Percentiles rank a stretch among this genome's conserved stretches.
phyloP scores from a whole-genome alignment of 2,113 vertebrate genomes.

The Smithornis capensis region DNA sequence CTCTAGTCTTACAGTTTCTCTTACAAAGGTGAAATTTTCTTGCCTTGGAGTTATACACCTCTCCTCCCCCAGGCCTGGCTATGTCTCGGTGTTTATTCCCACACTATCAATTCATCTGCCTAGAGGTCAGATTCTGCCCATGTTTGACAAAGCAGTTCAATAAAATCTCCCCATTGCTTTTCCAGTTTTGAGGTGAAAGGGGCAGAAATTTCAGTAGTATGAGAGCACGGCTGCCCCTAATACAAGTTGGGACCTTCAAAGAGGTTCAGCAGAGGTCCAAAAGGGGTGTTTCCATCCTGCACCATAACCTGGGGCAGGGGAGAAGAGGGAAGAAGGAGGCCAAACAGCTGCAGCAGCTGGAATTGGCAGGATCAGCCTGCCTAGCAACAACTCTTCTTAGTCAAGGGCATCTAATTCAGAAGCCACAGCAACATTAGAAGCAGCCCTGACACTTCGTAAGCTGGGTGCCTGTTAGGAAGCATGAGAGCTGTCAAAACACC shows the following conservation, averaged over 20 bases:
- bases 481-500: slow-evolving; percentile 54
- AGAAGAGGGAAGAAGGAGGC: background rate
- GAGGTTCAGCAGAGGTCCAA: background rate
- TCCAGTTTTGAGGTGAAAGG: background rate
- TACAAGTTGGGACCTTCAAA: background rate
- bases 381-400: slow-evolving; percentile 16
- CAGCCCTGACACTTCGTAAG: background rate
- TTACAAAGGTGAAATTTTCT: background rate
- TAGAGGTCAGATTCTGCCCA: background rate
- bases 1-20: background rate
- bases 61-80: background rate
- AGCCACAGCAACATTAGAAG: slow-evolving; percentile 8
- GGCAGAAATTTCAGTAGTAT: background rate
- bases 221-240: fast-evolving
- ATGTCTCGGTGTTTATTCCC: background rate
- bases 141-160: background rate
- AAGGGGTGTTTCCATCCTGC: background rate
- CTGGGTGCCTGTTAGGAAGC: background rate
- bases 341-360: background rate
- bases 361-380: background rate
- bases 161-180: background rate
- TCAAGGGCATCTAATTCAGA: background rate
- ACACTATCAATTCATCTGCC: background rate
- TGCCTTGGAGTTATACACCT: background rate
- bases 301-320: background rate